phyloP scores from a whole-genome alignment of 2,888 invertebrate genomes.

The Xestia c-nigrum region DNA sequence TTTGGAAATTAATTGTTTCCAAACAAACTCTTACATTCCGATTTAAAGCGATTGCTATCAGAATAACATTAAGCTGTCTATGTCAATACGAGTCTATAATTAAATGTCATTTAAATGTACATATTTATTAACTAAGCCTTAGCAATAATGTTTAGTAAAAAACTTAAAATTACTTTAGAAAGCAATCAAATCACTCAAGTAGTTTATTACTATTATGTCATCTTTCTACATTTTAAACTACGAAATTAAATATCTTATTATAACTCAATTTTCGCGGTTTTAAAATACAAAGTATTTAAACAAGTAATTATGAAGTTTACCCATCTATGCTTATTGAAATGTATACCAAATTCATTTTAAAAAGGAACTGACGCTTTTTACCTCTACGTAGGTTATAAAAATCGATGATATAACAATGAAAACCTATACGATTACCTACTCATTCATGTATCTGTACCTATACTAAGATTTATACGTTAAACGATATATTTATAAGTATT shows the following conservation, averaged over 20 bases:
- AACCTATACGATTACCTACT: slow-evolving; percentile 33
- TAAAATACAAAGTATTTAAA: slow-evolving; percentile 9
- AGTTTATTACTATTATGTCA: slow-evolving; percentile 10
- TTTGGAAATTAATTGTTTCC: neutral
- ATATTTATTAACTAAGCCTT: slow-evolving; percentile 48
- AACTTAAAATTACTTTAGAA: slow-evolving; percentile 46
- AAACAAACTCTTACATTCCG: slow-evolving; percentile 60
- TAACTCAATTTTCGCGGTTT: neutral
- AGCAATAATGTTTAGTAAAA: slow-evolving; percentile 59
- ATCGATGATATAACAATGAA: slow-evolving; percentile 32
- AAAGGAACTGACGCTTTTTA: slow-evolving; percentile 59
- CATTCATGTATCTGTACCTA: slow-evolving; percentile 24
- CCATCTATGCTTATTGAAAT: slow-evolving; percentile 40
- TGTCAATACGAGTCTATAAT: slow-evolving; percentile 43
- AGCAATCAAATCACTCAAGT: slow-evolving; percentile 52
- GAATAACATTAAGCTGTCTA: slow-evolving; percentile 34
- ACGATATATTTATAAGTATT: slow-evolving; percentile 51
- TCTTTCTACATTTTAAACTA: slow-evolving; percentile 12
- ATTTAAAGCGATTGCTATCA: slow-evolving; percentile 17
- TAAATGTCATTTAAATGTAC: slow-evolving; percentile 37
- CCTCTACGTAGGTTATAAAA: slow-evolving; percentile 49
- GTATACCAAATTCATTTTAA: slow-evolving; percentile 51
- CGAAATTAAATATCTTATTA: neutral
- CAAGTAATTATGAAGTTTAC: slow-evolving; percentile 1
- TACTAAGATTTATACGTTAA: slow-evolving; percentile 32